phyloP scores from a whole-genome alignment of 2,113 vertebrate genomes.

The Leptocoma aspasia region DNA sequence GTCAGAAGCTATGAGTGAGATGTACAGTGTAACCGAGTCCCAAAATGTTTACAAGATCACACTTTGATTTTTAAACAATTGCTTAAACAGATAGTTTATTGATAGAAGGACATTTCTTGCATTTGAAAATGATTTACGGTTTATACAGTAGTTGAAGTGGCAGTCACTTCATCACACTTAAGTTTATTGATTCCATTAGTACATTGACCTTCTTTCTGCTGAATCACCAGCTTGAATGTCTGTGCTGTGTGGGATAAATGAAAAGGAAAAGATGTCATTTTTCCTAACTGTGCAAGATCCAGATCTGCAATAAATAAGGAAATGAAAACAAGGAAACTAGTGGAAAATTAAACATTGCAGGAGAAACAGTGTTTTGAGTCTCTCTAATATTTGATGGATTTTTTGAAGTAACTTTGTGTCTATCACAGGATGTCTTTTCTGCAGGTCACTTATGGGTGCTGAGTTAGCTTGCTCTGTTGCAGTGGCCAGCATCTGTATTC shows the following conservation, averaged over 20 bases:
- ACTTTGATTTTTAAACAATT: constrained; percentile 47
- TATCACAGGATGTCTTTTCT: background rate
- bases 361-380: background rate
- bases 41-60: constrained; percentile 30
- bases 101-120: background rate
- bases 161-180: constrained; percentile 52
- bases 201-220: constrained; percentile 36
- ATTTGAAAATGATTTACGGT: background rate
- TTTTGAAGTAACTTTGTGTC: background rate
- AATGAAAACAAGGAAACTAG: background rate
- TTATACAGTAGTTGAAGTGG: constrained; percentile 13
- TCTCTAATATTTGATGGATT: background rate
- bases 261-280: background rate
- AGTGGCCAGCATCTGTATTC: background rate
- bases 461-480: background rate
- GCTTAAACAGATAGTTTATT: background rate
- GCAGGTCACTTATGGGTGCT: background rate
- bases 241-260: background rate
- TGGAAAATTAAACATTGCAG: background rate
- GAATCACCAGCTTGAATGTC: background rate
- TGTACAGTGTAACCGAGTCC: background rate
- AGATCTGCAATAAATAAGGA: background rate
- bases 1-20: background rate
- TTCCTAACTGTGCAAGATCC: background rate
- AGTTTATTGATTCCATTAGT: constrained; percentile 49